Evolutionary conservation across 2,113 vertebrate species (phyloP), one percentile per base, ranked within the genome.

Genomic region (Corythaeola cristata): DNA sequence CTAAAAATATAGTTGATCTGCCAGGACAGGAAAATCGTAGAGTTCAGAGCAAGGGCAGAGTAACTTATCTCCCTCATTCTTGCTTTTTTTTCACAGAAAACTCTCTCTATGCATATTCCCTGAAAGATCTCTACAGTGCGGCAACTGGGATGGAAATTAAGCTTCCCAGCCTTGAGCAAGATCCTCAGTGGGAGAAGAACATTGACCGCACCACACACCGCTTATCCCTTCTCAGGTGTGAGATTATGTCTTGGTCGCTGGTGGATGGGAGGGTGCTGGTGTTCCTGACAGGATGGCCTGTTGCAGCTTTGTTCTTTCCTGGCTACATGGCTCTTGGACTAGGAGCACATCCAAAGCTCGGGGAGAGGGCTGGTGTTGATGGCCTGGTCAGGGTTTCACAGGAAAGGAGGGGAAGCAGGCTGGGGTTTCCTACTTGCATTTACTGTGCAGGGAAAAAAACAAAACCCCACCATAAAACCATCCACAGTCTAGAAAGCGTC

Each of bases 21-120:
- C 72, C 80, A 79, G 87, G 87, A 78, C 62, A 69, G 77, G 81
- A 91, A 94, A 93, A 82, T 60, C 1, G 2, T 28, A 12, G 69
- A 82, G 81, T 95, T 95, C 91, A 96, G 87, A 95, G 53, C 73
- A 39, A 85, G 81, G 80, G 67, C 93, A 95, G 67, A 53, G 41
- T 49, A 83, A 89, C 81, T 92, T 69, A 27, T 24, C 41, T 93
- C 35, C 39, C 41, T 95, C 47, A 23, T 87, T 69, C 68, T 80
- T 86, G 62, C 20, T 19, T 50, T 77, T 49, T 77, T 63, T 44
- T 44, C 28, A 49, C 94, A 99, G 99, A 96, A 64, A 96, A 88
- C 5, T 98, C 98, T 16, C 44, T 99, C 67, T 99, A 98, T 45
- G 98, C 97, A 26, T 94, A 97, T 85, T 98, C 99, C 5, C 91